Evolutionary conservation across 2,797 vertebrate genomes (phyloP), one percentile per base, ranked within the genome.

Genomic region (Ctenopoma multispine): DNA sequence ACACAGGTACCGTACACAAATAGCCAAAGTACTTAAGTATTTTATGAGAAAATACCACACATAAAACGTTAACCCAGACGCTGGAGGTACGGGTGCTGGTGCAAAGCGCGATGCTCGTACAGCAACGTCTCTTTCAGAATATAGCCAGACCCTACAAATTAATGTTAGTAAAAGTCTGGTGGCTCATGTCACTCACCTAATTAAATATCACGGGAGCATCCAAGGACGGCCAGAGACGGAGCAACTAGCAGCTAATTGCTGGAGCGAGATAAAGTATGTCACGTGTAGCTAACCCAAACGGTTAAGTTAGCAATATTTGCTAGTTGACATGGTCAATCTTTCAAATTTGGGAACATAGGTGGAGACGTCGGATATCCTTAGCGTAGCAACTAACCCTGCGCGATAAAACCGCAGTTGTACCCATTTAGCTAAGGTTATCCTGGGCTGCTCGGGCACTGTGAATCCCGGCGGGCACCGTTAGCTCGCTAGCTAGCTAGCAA

Each of bases 121-220:
- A 34, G 49, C 13, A 47, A 12, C 46, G 34, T 17, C 60, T 70
- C 63, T 10, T 75, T 73, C 79, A 77, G 71, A 71, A 55, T 17
- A 58, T 80, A 85, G 85, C 13, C 83, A 47, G 60, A 83, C 47
- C 76, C 85, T 72, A 48, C 62, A 49, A 70, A 56, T n/a, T 5
- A 50, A 50, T n/a, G 44, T 9, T 36, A 51, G 31, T 54, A 55
- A 24, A 65, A 83, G 68, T 81, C 48, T 36, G 48, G 21, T 46
- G 36, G 67, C 61, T 75, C 60, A 0, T 12, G 68, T 56, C 80
- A 93, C 92, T 92, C 84, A 92, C 92, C 92, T 65, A 49, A 27
- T 86, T 74, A 86, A 34, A 76, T 65, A 83, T 91, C 84, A 77
- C 76, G 77, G 87, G 75, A 91, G 80, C 88, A 90, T 91, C 90